These are phyloP conservation scores for Epicauta chinensis DNA, from an alignment of 1,140 invertebrate genomes.

Conservation along the genomic window DNA sequence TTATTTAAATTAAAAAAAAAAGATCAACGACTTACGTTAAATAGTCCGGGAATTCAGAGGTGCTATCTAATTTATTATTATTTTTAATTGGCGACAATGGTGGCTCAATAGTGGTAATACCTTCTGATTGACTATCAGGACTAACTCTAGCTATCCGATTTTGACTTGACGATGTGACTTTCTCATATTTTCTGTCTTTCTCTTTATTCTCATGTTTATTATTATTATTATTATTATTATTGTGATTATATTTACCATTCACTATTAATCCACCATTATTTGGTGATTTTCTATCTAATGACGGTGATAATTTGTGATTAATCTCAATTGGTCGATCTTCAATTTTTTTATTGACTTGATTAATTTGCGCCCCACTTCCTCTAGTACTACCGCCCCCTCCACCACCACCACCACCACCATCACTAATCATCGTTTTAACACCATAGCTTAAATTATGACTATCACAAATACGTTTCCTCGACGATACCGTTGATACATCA, in stretches of 20 bases:
- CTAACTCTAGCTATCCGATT: conserved; percentile 34
- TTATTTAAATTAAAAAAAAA: not conserved
- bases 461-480: conserved; percentile 27
- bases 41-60: conserved; percentile 47
- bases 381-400: not conserved
- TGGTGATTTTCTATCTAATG: not conserved
- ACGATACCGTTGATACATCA: conserved; percentile 7
- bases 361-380: not conserved
- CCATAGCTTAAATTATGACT: conserved; percentile 28
- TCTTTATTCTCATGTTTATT: conserved; percentile 22
- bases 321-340: too few species aligned
- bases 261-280: conserved; percentile 4
- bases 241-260: conserved; percentile 4
- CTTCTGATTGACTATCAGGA: conserved; percentile 40
- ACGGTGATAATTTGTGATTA: not conserved
- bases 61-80: conserved; percentile 20
- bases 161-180: conserved; percentile 27
- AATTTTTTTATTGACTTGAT: too few species aligned
- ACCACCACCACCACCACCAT: not conserved
- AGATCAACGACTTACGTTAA: conserved; percentile 45
- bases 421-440: conserved; percentile 16
- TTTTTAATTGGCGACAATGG: not conserved
- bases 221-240: conserved; percentile 2
- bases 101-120: conserved; percentile 5
- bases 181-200: conserved; percentile 32